Conservation (phyloP, 2,113 vertebrate genomes). For the Ia io region DNA sequence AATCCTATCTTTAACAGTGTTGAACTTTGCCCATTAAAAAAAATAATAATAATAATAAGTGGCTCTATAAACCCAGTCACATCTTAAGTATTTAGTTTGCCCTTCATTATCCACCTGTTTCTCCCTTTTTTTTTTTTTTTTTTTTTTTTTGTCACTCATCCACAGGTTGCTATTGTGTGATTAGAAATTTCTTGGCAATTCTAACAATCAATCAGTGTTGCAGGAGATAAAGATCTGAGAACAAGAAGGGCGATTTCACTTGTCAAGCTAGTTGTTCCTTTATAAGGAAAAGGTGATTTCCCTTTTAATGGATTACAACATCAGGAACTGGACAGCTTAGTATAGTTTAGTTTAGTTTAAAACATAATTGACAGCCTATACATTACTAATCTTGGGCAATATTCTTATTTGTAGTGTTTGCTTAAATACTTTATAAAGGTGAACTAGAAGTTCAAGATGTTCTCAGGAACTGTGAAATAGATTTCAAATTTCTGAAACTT, state of each 20-base stretch:
- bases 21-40: background rate
- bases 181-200: slow-evolving; percentile 16
- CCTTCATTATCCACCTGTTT: background rate
- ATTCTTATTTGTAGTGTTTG: background rate
- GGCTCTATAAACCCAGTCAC: background rate
- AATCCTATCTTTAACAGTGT: background rate
- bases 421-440: background rate
- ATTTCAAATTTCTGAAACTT: background rate
- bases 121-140: background rate
- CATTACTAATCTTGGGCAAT: background rate
- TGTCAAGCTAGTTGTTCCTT: background rate
- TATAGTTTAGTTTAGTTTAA: background rate
- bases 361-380: background rate
- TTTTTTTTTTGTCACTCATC: background rate
- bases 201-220: background rate
- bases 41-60: background rate
- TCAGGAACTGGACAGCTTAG: slow-evolving; percentile 16
- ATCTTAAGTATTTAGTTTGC: background rate
- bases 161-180: background rate
- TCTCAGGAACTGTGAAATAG: slow-evolving; percentile 1
- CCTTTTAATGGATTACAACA: slow-evolving; percentile 40
- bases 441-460: slow-evolving; percentile 5
- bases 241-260: background rate
- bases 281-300: slow-evolving; percentile 1
- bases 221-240: background rate